phyloP scores from a whole-genome alignment of 2,797 vertebrate species.

The Myiothlypis coronata region DNA sequence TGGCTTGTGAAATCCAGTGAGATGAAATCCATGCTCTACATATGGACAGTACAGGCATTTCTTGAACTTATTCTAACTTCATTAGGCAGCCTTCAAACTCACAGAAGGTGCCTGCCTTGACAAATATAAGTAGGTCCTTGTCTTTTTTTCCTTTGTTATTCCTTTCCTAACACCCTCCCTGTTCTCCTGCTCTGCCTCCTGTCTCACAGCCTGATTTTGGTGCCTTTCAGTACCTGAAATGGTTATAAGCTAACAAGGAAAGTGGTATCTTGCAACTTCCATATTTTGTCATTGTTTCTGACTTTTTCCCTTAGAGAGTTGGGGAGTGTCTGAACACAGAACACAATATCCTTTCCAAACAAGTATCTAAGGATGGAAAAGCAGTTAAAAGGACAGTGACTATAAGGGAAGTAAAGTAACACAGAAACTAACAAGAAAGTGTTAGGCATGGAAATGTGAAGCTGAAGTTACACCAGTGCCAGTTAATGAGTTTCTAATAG shows the following conservation, averaged over 20 bases:
- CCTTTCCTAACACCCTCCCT: background rate
- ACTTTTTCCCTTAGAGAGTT: background rate
- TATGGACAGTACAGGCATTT: background rate
- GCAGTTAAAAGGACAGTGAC: background rate
- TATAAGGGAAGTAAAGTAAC: background rate
- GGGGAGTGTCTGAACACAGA: background rate
- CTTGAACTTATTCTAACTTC: background rate
- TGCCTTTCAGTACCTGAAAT: background rate
- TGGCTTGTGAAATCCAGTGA: conserved; percentile 37
- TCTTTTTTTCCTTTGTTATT: background rate
- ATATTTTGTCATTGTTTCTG: background rate
- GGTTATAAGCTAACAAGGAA: background rate
- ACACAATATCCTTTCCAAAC: background rate
- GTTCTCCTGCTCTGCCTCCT: background rate
- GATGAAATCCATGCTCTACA: conserved; percentile 51
- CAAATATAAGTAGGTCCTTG: background rate
- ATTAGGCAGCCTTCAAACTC: background rate
- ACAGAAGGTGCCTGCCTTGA: background rate
- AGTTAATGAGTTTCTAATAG: conserved; percentile 12
- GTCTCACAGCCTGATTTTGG: background rate
- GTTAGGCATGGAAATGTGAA: background rate
- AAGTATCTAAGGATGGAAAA: background rate
- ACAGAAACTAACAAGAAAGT: background rate
- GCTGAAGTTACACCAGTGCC: background rate
- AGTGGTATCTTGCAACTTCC: background rate